Conservation (phyloP, 2,888 invertebrate species). For the Andricus quercusramuli region DNA sequence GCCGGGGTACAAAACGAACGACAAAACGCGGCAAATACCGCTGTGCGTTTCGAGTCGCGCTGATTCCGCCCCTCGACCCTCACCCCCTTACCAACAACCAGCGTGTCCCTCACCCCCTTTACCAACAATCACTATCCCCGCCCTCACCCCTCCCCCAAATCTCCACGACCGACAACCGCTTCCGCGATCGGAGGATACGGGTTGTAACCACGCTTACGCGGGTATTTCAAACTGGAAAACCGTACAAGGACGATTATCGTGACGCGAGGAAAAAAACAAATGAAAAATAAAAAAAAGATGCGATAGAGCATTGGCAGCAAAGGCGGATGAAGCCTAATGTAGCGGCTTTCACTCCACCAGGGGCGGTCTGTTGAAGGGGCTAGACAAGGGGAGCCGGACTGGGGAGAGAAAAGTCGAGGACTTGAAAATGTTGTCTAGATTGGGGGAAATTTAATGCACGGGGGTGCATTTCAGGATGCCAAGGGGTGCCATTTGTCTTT, state of each 20-base stretch:
- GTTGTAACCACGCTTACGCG: slow-evolving; percentile 29
- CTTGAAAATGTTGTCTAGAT: neutral
- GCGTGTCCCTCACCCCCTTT: slow-evolving; percentile 28
- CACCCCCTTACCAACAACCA: slow-evolving; percentile 18
- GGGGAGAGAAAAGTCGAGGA: slow-evolving; percentile 9
- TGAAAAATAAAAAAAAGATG: neutral
- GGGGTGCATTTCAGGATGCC: neutral
- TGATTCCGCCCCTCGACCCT: slow-evolving; percentile 26
- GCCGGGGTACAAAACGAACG: slow-evolving; percentile 69
- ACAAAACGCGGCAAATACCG: slow-evolving; percentile 68
- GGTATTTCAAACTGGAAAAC: slow-evolving; percentile 29
- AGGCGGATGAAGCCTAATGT: slow-evolving; percentile 37
- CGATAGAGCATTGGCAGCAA: slow-evolving; percentile 25
- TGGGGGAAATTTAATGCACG: slow-evolving; percentile 20
- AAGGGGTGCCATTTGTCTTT: neutral
- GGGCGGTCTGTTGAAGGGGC: slow-evolving; percentile 32
- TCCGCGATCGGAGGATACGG: slow-evolving; percentile 55
- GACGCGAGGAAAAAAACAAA: slow-evolving; percentile 4
- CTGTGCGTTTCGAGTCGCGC: slow-evolving; percentile 54
- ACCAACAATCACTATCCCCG: slow-evolving; percentile 46
- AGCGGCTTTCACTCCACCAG: slow-evolving; percentile 41
- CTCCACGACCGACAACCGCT: slow-evolving; percentile 11
- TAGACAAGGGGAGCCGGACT: slow-evolving; percentile 23
- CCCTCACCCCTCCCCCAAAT: slow-evolving; percentile 54
- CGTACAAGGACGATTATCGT: slow-evolving; percentile 38